Evolutionary conservation across 2,888 invertebrate genomes (phyloP), one percentile per base, ranked within the genome.

Genomic region (Temnothorax ravouxi): DNA sequence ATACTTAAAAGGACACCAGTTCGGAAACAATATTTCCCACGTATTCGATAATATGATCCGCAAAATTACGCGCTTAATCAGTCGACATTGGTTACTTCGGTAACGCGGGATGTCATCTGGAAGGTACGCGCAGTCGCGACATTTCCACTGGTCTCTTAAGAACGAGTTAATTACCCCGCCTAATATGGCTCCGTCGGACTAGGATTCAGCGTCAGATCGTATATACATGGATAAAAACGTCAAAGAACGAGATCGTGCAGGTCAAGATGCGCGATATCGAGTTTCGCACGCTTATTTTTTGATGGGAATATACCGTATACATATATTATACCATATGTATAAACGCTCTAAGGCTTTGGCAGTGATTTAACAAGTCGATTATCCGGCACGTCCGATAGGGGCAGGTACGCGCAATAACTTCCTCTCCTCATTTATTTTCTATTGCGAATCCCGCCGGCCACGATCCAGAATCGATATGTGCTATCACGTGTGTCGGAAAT

Each of bases 321-420:
- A 88, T 86, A 86, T 86, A 88, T 84, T 84, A 82, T 75, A 91
- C 91, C 92, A n/a, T 92, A 94, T 93, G 92, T 93, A 94, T 94
- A 94, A 93, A 95, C 93, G 94, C 93, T 94, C 94, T 94, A 94
- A 95, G 94, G 94, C 95, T 95, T 95, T 94, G 95, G 95, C 95
- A 95, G 95, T 94, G 94, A 93, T 92, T 92, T 92, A 93, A 92
- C 92, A 47, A 80, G 92, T 93, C 93, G 92, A 93, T 93, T 92
- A 90, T 90, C 88, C 90, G 87, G 90, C 88, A 84, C 87, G 84
- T 88, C 88, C 89, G 86, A 76, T 88, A 83, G 76, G 41, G 84
- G 54, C 29, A 66, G 41, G 86, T 75, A 83, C 86, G 82, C 61
- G 54, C 79, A 86, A 64, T 83, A 74, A 72, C 69, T 71, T 54